Evolutionary conservation across 2,797 vertebrate species (phyloP).

Genomic region (Sebastes reedi): DNA sequence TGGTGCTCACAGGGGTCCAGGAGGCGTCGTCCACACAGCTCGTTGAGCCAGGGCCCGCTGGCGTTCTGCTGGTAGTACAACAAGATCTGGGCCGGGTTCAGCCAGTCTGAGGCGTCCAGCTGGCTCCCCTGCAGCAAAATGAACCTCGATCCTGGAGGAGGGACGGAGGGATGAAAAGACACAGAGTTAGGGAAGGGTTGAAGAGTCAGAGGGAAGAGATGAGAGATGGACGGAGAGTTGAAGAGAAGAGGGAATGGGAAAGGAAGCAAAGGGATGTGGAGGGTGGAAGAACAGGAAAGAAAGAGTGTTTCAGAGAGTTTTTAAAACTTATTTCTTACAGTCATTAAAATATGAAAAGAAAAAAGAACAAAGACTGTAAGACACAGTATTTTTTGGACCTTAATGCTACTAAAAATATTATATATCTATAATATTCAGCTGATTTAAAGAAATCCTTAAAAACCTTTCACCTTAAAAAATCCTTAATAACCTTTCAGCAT

Average conservation of each 20-base stretch:
- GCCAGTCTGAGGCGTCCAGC: conserved; percentile 96
- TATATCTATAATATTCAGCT: background rate
- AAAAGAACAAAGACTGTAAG: background rate
- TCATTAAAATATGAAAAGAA: background rate
- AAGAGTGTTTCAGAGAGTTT: no score
- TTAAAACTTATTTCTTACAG: background rate
- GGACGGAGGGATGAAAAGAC: background rate
- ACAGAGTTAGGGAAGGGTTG: background rate
- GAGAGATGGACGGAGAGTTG: background rate
- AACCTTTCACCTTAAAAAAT: no score
- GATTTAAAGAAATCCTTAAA: background rate
- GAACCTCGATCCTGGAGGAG: conserved; percentile 92
- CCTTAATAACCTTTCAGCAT: no score
- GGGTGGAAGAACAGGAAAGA: background rate
- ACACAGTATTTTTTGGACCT: background rate
- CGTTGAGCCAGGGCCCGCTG: conserved; percentile 94
- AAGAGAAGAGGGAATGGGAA: background rate
- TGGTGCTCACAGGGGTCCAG: conserved; percentile 98
- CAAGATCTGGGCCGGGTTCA: conserved; percentile 96
- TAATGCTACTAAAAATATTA: background rate
- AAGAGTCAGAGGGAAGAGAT: background rate
- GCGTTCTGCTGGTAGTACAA: conserved; percentile 98
- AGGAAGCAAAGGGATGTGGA: background rate
- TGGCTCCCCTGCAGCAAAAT: conserved; percentile 97
- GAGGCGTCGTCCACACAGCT: conserved; percentile 94